A percentile compares a stretch with the other conserved stretches of the same genome.
Conservation (phyloP, 2,113 vertebrate species). For the Epinephelus fuscoguttatus region DNA sequence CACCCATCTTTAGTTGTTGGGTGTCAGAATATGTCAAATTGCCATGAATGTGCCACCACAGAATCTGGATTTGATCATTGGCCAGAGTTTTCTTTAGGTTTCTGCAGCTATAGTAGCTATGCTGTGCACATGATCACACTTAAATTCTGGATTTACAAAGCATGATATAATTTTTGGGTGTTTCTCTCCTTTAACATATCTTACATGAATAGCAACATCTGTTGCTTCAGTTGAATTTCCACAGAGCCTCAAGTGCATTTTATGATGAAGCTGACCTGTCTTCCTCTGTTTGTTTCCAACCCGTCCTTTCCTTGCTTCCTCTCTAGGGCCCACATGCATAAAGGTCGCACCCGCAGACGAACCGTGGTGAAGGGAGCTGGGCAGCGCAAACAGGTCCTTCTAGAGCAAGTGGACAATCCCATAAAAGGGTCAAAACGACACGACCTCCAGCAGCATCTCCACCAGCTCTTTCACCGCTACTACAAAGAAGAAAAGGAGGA, state of each 20-base stretch:
- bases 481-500: conserved; percentile 77
- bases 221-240: neutral
- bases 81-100: neutral
- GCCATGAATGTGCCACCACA: neutral
- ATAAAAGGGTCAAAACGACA: conserved; percentile 81
- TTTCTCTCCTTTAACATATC: neutral
- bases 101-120: neutral
- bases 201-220: neutral
- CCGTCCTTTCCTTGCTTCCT: neutral
- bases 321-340: conserved; percentile 90
- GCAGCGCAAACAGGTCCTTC: conserved; percentile 84
- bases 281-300: neutral
- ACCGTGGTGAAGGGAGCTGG: conserved; percentile 88
- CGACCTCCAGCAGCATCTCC: conserved; percentile 90
- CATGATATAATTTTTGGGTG: conserved; percentile 9
- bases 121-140: neutral
- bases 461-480: conserved; percentile 90
- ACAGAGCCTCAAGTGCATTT: neutral
- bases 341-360: conserved; percentile 86
- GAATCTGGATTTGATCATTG: neutral
- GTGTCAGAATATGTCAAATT: neutral
- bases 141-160: conserved; percentile 28
- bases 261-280: conserved; percentile 3
- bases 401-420: conserved; percentile 86
- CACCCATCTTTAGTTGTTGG: neutral